Evolutionary conservation across 2,113 vertebrate genomes (phyloP).

Genomic region (Hippocampus zosterae): DNA sequence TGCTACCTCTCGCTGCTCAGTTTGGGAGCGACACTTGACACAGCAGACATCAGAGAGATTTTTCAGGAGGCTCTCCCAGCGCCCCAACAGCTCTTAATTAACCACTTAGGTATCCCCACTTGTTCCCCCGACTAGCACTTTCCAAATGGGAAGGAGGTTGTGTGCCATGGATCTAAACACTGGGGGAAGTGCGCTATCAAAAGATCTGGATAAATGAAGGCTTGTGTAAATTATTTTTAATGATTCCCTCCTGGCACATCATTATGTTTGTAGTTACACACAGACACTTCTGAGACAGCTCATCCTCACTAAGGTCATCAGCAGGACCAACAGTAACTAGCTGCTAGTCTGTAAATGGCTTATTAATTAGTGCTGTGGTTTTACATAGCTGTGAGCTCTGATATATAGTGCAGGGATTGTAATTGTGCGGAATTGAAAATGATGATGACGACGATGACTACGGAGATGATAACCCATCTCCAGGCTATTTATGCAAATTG

Average conservation of each 20-base stretch:
- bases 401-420: constrained; percentile 95
- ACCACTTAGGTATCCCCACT: constrained; percentile 98
- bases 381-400: constrained; percentile 99
- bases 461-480: constrained; percentile 90
- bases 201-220: constrained; percentile 99
- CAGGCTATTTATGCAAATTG: constrained; percentile 99
- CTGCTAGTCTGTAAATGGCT: constrained; percentile 97
- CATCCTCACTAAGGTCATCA: constrained; percentile 93
- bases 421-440: constrained; percentile 95
- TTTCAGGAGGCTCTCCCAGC: constrained; percentile 94
- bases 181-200: constrained; percentile 95
- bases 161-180: constrained; percentile 91
- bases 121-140: constrained; percentile 82
- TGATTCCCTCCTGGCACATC: constrained; percentile 99
- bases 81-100: constrained; percentile 99
- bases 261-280: constrained; percentile 99
- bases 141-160: constrained; percentile 89
- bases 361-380: constrained; percentile 99
- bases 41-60: constrained; percentile 98
- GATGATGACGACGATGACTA: constrained; percentile 72
- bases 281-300: constrained; percentile 96
- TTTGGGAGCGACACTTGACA: constrained; percentile 99
- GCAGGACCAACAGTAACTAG: constrained; percentile 92
- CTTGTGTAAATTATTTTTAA: constrained; percentile 99
- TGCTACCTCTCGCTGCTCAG: constrained; percentile 90